Conservation (phyloP, 2,113 vertebrate genomes). For the Oncorhynchus nerka region DNA sequence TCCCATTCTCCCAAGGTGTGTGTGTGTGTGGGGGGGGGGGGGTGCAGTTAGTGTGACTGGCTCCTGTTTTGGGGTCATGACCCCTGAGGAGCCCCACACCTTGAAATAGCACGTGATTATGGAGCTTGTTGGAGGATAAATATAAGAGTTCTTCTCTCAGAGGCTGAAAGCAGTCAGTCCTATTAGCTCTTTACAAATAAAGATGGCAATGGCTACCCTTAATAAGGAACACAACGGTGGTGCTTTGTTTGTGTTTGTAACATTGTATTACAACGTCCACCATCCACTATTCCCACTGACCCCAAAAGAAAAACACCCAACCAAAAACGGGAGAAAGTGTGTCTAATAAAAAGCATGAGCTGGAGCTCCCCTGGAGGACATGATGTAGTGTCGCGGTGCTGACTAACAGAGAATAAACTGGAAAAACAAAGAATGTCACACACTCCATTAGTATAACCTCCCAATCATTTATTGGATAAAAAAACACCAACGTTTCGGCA, state of each 20-base stretch:
- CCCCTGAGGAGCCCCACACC: constrained; percentile 47
- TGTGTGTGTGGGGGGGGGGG: background rate
- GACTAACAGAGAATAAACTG: too few relatives aligned
- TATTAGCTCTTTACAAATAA: constrained; percentile 8
- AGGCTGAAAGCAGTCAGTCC: constrained; percentile 27
- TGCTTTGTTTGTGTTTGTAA: constrained; percentile 15
- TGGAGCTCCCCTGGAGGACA: too few relatives aligned
- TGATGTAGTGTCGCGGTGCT: too few relatives aligned
- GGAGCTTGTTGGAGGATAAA: constrained; percentile 69
- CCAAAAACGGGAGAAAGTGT: background rate
- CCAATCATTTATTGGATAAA: too few relatives aligned
- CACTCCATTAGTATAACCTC: too few relatives aligned
- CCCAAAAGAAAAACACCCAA: background rate
- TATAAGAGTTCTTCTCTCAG: constrained; percentile 54
- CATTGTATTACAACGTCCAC: background rate
- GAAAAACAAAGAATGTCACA: too few relatives aligned
- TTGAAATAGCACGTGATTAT: constrained; percentile 74
- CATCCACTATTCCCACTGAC: background rate
- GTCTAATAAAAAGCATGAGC: too few relatives aligned
- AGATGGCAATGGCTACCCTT: constrained; percentile 15
- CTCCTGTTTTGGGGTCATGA: constrained; percentile 71
- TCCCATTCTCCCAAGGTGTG: constrained; percentile 65
- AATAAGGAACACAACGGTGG: constrained; percentile 14
- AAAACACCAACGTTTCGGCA: too few relatives aligned
- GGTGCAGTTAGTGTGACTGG: constrained; percentile 63